These are phyloP conservation scores for Echeneis naucrates DNA, from an alignment of 2,797 vertebrate species.

Conservation along the genomic window DNA sequence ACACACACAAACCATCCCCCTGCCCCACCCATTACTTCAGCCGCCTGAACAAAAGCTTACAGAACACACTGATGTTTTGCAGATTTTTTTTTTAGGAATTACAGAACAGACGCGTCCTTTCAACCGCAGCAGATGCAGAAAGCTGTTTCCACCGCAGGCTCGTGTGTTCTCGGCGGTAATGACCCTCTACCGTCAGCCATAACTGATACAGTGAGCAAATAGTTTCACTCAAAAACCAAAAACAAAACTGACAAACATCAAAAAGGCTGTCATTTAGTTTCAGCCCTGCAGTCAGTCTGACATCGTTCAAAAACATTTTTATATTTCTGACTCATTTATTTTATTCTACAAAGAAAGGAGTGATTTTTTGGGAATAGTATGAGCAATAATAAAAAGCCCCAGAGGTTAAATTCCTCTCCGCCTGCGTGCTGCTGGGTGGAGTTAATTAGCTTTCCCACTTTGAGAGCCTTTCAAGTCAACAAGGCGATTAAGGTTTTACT, in stretches of 20 bases:
- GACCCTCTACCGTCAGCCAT: background rate
- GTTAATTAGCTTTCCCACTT: conserved; percentile 64
- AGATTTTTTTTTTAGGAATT: conserved; percentile 63
- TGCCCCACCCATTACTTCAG: conserved; percentile 55
- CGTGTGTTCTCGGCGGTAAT: background rate
- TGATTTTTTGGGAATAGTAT: background rate
- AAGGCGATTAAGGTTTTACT: conserved; percentile 67
- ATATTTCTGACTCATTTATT: background rate
- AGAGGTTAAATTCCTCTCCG: background rate
- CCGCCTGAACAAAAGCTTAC: conserved; percentile 67
- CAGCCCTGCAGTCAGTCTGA: no score
- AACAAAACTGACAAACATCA: no score
- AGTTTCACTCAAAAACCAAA: no score
- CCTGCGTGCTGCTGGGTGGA: conserved; percentile 1
- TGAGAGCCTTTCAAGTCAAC: conserved; percentile 54
- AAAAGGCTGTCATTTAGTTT: no score
- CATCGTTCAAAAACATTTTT: no score
- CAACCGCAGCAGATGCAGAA: conserved; percentile 45
- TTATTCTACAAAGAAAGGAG: background rate
- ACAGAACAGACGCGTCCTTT: conserved; percentile 71
- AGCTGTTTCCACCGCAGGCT: conserved; percentile 16
- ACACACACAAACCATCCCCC: conserved; percentile 16
- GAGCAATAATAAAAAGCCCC: background rate
- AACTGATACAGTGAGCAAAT: background rate
- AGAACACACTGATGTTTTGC: conserved; percentile 66